Evolutionary conservation across 2,888 invertebrate species (phyloP).

Genomic region (Gisinianus flammeolus): DNA sequence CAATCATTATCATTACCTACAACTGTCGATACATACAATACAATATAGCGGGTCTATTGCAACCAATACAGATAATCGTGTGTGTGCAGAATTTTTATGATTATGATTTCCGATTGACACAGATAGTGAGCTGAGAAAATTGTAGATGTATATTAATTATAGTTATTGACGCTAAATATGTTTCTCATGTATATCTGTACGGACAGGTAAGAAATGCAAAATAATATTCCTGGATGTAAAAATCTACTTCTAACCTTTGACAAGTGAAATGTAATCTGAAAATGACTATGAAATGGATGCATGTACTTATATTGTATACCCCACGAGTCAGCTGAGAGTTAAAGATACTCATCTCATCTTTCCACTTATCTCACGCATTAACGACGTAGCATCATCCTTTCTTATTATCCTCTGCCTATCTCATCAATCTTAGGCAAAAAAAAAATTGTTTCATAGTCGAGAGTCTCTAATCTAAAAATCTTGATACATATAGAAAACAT

Average conservation of each 20-base stretch:
- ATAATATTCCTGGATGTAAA: background rate
- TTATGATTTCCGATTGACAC: constrained; percentile 27
- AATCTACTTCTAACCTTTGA: background rate
- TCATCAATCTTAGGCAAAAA: background rate
- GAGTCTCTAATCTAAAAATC: too few relatives aligned
- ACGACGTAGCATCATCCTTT: constrained; percentile 1
- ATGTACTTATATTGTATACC: background rate
- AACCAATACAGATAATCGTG: constrained; percentile 7
- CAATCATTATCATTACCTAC: too few relatives aligned
- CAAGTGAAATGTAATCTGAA: background rate
- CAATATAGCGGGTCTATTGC: background rate
- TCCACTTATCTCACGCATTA: constrained; percentile 21
- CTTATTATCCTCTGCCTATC: too few relatives aligned
- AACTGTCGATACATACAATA: background rate
- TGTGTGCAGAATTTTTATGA: constrained; percentile 11
- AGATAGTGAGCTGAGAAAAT: background rate
- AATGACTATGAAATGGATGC: background rate
- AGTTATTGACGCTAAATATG: background rate
- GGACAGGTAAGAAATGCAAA: background rate
- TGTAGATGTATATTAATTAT: background rate
- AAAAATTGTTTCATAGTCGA: too few relatives aligned
- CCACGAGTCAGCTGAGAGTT: background rate
- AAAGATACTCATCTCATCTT: constrained; percentile 21
- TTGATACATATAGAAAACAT: too few relatives aligned
- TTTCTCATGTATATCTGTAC: too few relatives aligned